Conservation (phyloP, 2,888 invertebrate genomes). For the Tetanocera ferruginea region DNA sequence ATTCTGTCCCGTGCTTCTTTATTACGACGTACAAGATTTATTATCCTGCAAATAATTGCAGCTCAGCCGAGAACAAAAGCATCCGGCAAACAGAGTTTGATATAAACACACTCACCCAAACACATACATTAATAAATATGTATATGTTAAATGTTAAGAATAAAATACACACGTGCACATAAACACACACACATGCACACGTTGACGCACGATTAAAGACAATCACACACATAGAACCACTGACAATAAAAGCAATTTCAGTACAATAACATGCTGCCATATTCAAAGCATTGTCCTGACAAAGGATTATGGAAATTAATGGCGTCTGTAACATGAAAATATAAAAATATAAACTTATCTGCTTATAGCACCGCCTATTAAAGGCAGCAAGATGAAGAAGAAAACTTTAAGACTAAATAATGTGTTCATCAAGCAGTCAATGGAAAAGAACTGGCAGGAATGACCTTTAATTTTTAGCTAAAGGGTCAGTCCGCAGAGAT, state of each 20-base stretch:
- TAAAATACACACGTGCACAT: neutral
- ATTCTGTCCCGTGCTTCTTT: neutral
- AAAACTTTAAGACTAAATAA: too few species aligned
- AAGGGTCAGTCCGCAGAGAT: too few species aligned
- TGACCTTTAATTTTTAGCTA: too few species aligned
- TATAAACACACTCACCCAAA: neutral
- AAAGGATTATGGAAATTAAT: slow-evolving; percentile 1
- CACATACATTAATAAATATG: neutral
- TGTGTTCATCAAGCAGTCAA: too few species aligned
- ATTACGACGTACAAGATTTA: slow-evolving; percentile 4
- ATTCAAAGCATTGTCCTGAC: neutral
- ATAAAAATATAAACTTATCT: too few species aligned
- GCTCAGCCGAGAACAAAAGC: neutral
- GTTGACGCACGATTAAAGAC: neutral
- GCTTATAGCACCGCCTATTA: too few species aligned
- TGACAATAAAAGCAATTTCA: too few species aligned
- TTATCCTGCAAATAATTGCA: slow-evolving; percentile 20
- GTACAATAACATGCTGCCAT: too few species aligned
- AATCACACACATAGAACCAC: too few species aligned
- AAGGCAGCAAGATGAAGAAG: too few species aligned
- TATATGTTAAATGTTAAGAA: neutral
- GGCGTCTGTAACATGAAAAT: neutral
- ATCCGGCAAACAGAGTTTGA: too few species aligned
- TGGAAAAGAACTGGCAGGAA: too few species aligned
- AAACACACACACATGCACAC: neutral